Evolutionary conservation across 1,140 invertebrate species (phyloP).

Genomic region (Drosophila arizonae): DNA sequence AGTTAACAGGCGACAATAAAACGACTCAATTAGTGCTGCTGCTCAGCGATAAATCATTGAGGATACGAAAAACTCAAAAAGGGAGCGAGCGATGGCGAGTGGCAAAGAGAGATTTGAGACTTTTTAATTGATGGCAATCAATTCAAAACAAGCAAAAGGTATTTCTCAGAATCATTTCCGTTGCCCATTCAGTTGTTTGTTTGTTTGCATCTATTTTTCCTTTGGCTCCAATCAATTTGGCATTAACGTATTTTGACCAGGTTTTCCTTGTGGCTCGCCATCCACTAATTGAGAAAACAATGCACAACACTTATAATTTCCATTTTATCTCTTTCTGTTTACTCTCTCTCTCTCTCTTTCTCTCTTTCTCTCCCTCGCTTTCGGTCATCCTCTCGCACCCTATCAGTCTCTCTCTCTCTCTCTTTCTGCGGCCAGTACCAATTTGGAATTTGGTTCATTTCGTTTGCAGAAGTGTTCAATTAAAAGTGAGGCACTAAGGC

Average conservation of each 20-base stretch:
- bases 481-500: slow-evolving; percentile 22
- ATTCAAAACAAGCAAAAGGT: slow-evolving; percentile 14
- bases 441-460: slow-evolving; percentile 7
- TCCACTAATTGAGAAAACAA: slow-evolving; percentile 52
- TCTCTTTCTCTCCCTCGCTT: not conserved
- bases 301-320: slow-evolving; percentile 48
- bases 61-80: not conserved
- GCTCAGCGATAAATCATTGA: slow-evolving; percentile 10
- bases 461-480: slow-evolving; percentile 23
- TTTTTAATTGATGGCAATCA: slow-evolving; percentile 14
- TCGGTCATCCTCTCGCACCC: too few species aligned
- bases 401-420: not conserved
- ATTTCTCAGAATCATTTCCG: slow-evolving; percentile 4
- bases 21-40: slow-evolving; percentile 13
- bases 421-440: not conserved
- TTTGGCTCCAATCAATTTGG: slow-evolving; percentile 41
- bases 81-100: too few species aligned
- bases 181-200: not conserved
- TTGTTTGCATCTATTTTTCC: slow-evolving; percentile 4
- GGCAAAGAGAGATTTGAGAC: not conserved
- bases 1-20: slow-evolving; percentile 26
- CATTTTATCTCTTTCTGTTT: slow-evolving; percentile 18
- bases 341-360: slow-evolving; percentile 11
- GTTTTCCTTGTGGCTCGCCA: slow-evolving; percentile 4
- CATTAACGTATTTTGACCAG: slow-evolving; percentile 33